Conservation (phyloP, 1,140 invertebrate species). For the Lethrus apterus region DNA sequence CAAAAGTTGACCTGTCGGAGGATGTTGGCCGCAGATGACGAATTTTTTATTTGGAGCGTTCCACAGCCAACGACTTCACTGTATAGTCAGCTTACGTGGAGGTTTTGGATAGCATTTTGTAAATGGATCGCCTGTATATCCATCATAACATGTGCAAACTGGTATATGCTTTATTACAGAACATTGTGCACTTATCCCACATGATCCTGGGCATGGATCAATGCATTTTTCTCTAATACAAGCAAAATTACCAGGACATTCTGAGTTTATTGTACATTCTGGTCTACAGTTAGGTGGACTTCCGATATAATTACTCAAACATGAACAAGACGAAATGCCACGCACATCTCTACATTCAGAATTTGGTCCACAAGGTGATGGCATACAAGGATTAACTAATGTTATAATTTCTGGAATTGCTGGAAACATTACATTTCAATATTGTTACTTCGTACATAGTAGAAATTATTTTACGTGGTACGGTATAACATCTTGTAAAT, state of each 20-base stretch:
- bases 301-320: slow-evolving; percentile 57
- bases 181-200: slow-evolving; percentile 60
- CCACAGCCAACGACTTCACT: too few relatives aligned
- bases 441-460: too few relatives aligned
- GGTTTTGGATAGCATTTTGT: slow-evolving; percentile 55
- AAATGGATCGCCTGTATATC: slow-evolving; percentile 68
- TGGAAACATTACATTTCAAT: too few relatives aligned
- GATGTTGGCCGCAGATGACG: too few relatives aligned
- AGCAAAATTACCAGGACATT: slow-evolving; percentile 57
- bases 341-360: slow-evolving; percentile 64
- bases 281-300: slow-evolving; percentile 64
- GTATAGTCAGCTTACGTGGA: too few relatives aligned
- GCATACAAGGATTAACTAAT: slow-evolving; percentile 55
- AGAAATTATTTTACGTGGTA: slow-evolving; percentile 35
- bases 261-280: slow-evolving; percentile 65
- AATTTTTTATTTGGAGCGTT: too few relatives aligned
- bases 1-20: too few relatives aligned
- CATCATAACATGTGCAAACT: slow-evolving; percentile 58
- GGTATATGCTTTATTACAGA: slow-evolving; percentile 62
- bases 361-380: slow-evolving; percentile 76
- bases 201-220: slow-evolving; percentile 65
- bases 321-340: slow-evolving; percentile 58
- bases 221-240: slow-evolving; percentile 61
- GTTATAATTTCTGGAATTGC: background rate
- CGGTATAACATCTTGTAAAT: slow-evolving; percentile 45